Evolutionary conservation across 1,140 invertebrate genomes (phyloP), one percentile per base, ranked within the genome.

Genomic region (Apis dorsata): DNA sequence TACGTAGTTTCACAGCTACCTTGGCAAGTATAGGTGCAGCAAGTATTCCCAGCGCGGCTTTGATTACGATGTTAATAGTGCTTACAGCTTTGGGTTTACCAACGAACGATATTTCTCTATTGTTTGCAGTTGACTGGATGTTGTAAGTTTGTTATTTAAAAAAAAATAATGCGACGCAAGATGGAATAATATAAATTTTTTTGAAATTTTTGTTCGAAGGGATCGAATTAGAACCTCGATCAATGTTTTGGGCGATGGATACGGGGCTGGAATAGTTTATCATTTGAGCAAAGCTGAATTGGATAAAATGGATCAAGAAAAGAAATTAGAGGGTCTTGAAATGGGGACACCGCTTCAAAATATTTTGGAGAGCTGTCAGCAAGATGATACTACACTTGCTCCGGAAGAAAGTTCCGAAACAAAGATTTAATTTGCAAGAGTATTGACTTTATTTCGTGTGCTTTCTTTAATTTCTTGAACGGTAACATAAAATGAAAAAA

Each of bases 41-140:
- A 5, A 96, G 96, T 81, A 97, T 97, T 57, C 97, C 97, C 9
- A 96, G 96, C 88, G 96, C 97, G 69, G 95, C 95, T 55, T 88
- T 96, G 21, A 96, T 97, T n/a, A 97, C 96, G 24, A 97, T 97
- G 96, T 92, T 97, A n/a, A 95, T 97, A 85, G 96, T 97, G 12
- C 92, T 97, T 62, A 96, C 96, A 75, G 95, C 96, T 10, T 94
- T 97, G 44, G 96, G 96, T 55, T 94, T 97, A 51, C 96, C 96
- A 19, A 95, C 95, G 5, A 95, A 95, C 86, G 96, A 97, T 85
- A 94, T 97, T 72, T 95, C 96, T 10, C 92, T 97, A n/a, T 95
- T 97, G 57, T 95, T 97, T 78, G 95, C 97, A 10, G 95, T 97
- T 55, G 97, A 97, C 88, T 97, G 97, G 97, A 92, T 97, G 59